Evolutionary conservation across 2,113 vertebrate genomes (phyloP), one percentile per base, ranked within the genome.

Genomic region (Phasianus colchicus): DNA sequence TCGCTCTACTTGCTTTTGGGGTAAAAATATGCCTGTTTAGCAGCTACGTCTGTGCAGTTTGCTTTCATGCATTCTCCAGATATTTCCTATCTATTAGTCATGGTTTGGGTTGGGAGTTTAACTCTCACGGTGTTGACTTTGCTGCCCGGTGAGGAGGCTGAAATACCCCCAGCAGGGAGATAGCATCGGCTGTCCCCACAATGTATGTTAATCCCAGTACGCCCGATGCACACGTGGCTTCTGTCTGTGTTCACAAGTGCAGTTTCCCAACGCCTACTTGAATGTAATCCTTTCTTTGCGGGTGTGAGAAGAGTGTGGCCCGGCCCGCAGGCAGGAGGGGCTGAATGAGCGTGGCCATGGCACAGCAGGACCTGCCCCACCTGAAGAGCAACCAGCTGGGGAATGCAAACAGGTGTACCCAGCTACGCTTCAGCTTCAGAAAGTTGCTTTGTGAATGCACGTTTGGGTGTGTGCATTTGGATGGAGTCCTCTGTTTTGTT

Each of bases 1-100:
- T 87, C 1, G 1, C 34, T 67, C 5, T 79, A 79, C 69, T 38
- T 83, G 50, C n/a, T 17, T 72, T 93, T 3, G n/a, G 72, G 30
- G 38, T 89, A 66, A 77, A 93, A 93, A 72, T 71, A 45, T 21
- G 69, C 72, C 71, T 40, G 32, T 83, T 86, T 74, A 90, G 45
- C 79, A 89, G 47, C 50, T 92, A 47, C 83, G 82, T 82, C 89
- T 0, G 1, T 86, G 63, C 1, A 0, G 29, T 90, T 94, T 83
- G 64, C 88, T 89, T 90, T 86, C 47, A 79, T 94, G 84, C 57
- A 36, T 83, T 88, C 82, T 88, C 69, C 36, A 72, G 80, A 30
- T 94, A 85, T 70, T 95, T 88, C 73, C 71, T 88, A 73, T 63
- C 77, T 94, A 60, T 93, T 95, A 88, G 69, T 92, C 70, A 52